Conservation (phyloP, 2,797 vertebrate genomes). For the Cyclura pinguis region DNA sequence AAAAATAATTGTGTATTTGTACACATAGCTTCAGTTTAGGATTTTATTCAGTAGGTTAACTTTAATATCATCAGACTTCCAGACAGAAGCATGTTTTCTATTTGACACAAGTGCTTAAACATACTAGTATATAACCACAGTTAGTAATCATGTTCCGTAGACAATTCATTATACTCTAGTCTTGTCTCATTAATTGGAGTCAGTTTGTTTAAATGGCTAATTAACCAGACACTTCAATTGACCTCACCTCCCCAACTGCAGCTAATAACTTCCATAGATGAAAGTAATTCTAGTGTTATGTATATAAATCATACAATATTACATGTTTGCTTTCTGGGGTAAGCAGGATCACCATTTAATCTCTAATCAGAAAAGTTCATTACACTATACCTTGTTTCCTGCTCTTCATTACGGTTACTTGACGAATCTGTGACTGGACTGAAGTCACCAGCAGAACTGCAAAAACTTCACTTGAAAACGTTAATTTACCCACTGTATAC, state of each 20-base stretch:
- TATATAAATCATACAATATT: conserved; percentile 36
- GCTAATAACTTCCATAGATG: conserved; percentile 28
- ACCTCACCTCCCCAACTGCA: conserved; percentile 29
- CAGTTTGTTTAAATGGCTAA: conserved; percentile 13
- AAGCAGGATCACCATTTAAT: conserved; percentile 59
- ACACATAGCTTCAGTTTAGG: conserved; percentile 20
- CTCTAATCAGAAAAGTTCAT: conserved; percentile 60
- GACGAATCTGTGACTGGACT: conserved; percentile 7
- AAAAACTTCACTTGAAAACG: conserved; percentile 10
- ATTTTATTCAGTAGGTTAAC: conserved; percentile 22
- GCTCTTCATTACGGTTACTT: conserved; percentile 68
- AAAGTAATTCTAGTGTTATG: conserved; percentile 44
- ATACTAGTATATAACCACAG: conserved; percentile 50
- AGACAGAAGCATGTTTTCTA: conserved; percentile 46
- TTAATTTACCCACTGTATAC: conserved; percentile 51
- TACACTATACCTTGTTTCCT: conserved; percentile 60
- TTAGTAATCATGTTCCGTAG: conserved; percentile 25
- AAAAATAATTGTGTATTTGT: conserved; percentile 3
- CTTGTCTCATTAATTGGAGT: conserved; percentile 9
- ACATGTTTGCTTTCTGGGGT: conserved; percentile 51
- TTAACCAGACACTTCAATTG: conserved; percentile 25
- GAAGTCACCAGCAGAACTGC: conserved; percentile 20
- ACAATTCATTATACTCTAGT: conserved; percentile 12
- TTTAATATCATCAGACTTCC: background rate
- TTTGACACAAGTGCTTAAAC: conserved; percentile 60